These are phyloP conservation scores for Pyrgus malvae DNA, from an alignment of 2,888 invertebrate genomes.

Conservation along the genomic window DNA sequence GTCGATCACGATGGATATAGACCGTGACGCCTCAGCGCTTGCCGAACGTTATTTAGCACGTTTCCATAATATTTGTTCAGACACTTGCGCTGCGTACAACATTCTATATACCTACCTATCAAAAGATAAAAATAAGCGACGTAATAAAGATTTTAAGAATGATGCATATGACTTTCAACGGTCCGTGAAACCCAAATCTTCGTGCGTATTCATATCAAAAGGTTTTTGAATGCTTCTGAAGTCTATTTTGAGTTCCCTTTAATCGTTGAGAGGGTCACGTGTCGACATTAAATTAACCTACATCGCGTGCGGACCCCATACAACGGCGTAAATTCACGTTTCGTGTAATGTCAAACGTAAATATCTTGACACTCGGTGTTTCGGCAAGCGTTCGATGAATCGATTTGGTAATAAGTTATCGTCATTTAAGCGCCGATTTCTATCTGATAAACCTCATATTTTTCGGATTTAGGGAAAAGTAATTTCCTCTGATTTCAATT, in stretches of 20 bases:
- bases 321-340: conserved; percentile 4
- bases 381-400: neutral
- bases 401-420: conserved; percentile 1
- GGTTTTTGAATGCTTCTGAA: neutral
- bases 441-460: neutral
- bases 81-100: conserved; percentile 6
- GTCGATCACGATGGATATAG: conserved; percentile 30
- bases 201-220: neutral
- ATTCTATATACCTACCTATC: no score
- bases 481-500: neutral
- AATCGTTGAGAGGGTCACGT: neutral
- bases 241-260: neutral
- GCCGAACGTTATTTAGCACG: conserved; percentile 13
- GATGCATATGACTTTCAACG: neutral
- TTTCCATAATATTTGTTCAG: conserved; percentile 27
- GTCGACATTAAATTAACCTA: neutral
- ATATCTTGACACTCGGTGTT: neutral
- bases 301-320: neutral
- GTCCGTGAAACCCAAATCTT: neutral
- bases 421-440: neutral
- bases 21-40: conserved; percentile 17
- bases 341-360: conserved; percentile 24
- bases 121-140: no score
- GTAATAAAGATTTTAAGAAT: no score
- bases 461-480: neutral